Evolutionary conservation across 2,113 vertebrate genomes (phyloP).

Genomic region (Syngnathus floridae): DNA sequence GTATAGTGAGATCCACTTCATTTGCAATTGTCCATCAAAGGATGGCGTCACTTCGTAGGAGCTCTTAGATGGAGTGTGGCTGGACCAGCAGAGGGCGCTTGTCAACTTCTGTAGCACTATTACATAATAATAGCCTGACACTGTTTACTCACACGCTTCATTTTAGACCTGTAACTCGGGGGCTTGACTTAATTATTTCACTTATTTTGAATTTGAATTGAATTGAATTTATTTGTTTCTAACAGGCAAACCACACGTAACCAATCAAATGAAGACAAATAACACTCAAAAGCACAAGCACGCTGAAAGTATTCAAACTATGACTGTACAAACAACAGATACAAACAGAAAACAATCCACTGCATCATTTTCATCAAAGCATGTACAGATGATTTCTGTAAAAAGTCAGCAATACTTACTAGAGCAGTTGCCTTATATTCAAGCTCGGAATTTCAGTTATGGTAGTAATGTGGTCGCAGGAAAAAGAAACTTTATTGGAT

Average conservation of each 20-base stretch:
- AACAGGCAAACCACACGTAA: too few species aligned
- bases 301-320: too few species aligned
- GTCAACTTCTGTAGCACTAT: constrained; percentile 17
- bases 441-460: neutral
- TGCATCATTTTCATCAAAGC: neutral
- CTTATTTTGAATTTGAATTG: neutral
- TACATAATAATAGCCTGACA: constrained; percentile 38
- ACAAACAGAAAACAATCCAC: too few species aligned
- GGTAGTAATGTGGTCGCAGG: neutral
- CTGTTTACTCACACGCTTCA: neutral
- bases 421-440: neutral
- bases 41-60: neutral
- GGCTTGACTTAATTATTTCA: constrained; percentile 10
- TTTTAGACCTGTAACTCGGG: constrained; percentile 25
- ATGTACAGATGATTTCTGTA: neutral
- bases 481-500: neutral
- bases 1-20: constrained; percentile 28
- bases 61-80: too few species aligned
- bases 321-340: too few species aligned
- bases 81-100: constrained; percentile 45
- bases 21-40: too few species aligned
- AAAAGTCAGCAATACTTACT: neutral
- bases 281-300: too few species aligned
- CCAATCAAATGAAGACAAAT: too few species aligned
- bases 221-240: too few species aligned